phyloP scores from a whole-genome alignment of 2,888 invertebrate genomes.

The Drosophila mimica region DNA sequence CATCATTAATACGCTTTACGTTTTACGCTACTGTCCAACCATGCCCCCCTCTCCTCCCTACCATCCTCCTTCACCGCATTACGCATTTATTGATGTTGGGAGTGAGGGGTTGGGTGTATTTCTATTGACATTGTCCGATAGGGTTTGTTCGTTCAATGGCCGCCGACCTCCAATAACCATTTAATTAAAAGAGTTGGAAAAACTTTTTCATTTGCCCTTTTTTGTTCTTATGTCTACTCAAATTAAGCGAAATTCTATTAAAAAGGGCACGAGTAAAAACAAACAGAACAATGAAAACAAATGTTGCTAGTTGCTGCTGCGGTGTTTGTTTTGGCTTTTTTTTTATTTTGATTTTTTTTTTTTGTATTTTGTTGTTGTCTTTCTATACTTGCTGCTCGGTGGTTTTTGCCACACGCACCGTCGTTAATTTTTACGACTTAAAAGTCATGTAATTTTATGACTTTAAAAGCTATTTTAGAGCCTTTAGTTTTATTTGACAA shows the following conservation, averaged over 20 bases:
- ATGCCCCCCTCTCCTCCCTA: neutral
- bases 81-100: neutral
- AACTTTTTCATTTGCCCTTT: slow-evolving; percentile 64
- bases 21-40: slow-evolving; percentile 54
- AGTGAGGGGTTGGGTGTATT: neutral
- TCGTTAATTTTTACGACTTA: slow-evolving; percentile 79
- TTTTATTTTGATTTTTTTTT: slow-evolving; percentile 12
- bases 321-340: slow-evolving; percentile 18
- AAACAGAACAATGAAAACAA: slow-evolving; percentile 69
- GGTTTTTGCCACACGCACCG: slow-evolving; percentile 73
- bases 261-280: slow-evolving; percentile 56
- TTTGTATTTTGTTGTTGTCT: slow-evolving; percentile 1
- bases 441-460: slow-evolving; percentile 80
- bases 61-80: too few species aligned
- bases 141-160: slow-evolving; percentile 49
- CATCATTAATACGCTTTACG: slow-evolving; percentile 81
- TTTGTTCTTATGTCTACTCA: slow-evolving; percentile 49
- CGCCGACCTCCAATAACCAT: slow-evolving; percentile 72
- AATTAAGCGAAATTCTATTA: slow-evolving; percentile 80
- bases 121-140: slow-evolving; percentile 71
- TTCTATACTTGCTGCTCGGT: slow-evolving; percentile 16
- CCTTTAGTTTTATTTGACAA: slow-evolving; percentile 80
- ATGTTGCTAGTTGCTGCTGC: slow-evolving; percentile 44
- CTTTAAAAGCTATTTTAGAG: slow-evolving; percentile 82
- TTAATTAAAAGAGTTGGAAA: slow-evolving; percentile 78